phyloP scores from a whole-genome alignment of 2,797 vertebrate genomes.

The Falco novaeseelandiae region DNA sequence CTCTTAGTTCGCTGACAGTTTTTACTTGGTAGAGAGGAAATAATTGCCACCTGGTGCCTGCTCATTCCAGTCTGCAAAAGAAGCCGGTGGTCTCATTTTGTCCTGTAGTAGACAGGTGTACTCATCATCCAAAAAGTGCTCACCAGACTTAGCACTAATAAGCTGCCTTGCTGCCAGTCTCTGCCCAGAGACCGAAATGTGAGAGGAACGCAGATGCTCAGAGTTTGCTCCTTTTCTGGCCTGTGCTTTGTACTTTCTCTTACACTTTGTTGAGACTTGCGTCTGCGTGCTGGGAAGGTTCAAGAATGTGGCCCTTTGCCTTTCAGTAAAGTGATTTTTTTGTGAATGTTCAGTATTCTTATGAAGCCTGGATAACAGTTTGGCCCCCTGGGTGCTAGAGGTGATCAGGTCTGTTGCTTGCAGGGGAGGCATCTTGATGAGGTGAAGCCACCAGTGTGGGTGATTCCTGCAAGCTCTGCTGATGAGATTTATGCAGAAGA shows the following conservation, averaged over 20 bases:
- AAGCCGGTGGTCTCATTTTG: background rate
- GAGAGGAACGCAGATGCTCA: background rate
- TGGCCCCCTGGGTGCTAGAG: too few relatives aligned
- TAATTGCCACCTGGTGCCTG: background rate
- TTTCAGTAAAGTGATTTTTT: background rate
- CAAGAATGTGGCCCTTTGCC: background rate
- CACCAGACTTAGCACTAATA: background rate
- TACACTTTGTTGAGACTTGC: background rate
- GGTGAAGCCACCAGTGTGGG: background rate
- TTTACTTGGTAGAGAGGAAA: background rate
- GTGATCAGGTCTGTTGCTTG: rapidly evolving
- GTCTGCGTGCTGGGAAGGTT: background rate
- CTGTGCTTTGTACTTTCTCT: background rate
- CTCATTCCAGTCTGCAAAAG: background rate
- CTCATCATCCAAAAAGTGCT: background rate
- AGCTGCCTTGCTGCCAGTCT: background rate
- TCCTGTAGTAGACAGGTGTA: background rate
- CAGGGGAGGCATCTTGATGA: background rate
- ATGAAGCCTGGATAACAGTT: background rate
- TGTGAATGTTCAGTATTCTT: background rate
- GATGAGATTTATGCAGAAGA: background rate
- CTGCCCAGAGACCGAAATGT: background rate
- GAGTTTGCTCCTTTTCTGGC: background rate
- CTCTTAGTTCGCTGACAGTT: background rate
- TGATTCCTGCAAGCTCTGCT: background rate